Base-by-base conservation (phyloP, 2,888 invertebrate species). In the Agrochola lychnidis region DNA sequence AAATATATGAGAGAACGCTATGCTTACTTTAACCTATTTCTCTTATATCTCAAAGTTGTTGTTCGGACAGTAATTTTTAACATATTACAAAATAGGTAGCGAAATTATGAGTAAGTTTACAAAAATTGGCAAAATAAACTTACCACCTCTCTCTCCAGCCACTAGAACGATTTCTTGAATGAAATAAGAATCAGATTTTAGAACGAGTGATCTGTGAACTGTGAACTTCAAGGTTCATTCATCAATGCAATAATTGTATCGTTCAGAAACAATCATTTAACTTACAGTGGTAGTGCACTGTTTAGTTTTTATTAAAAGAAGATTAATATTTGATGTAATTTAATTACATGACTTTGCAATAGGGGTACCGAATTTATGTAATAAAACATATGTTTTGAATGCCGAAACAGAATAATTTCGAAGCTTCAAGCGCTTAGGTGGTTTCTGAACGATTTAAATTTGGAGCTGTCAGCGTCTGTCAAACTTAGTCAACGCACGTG, bases 91-190 rank as follows among this genome's bases (percentile, higher is more conserved):
- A 77, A 64, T 30, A 70, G 59, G 48, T 67, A 0, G 22, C 48
- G 30, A 74, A 69, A 70, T 3, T 45, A 62, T 53, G n/a, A 77
- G 70, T 69, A 80, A 78, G 57, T 30, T 4, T n/a, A 56, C 51
- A 84, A 87, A 87, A 86, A 82, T 82, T 84, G 36, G 25, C 76
- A 90, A 89, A 89, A 75, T 81, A 53, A 48, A 92, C 92, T 92
- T 92, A 92, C 92, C 91, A 82, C 91, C 78, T 88, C 81, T 88
- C 77, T 84, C 87, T 86, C 66, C 79, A 71, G 80, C 80, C 76
- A 84, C 80, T 77, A 79, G 87, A 89, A 88, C 68, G 88, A 83
- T 79, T 84, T 85, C 69, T 73, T 82, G 88, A 90, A 87, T 87
- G 89, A 36, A 36, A 36, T 36, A 36, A 36, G 36, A 89, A 83